Base-by-base conservation (phyloP, 1,140 invertebrate species). In the Octopus sinensis region DNA sequence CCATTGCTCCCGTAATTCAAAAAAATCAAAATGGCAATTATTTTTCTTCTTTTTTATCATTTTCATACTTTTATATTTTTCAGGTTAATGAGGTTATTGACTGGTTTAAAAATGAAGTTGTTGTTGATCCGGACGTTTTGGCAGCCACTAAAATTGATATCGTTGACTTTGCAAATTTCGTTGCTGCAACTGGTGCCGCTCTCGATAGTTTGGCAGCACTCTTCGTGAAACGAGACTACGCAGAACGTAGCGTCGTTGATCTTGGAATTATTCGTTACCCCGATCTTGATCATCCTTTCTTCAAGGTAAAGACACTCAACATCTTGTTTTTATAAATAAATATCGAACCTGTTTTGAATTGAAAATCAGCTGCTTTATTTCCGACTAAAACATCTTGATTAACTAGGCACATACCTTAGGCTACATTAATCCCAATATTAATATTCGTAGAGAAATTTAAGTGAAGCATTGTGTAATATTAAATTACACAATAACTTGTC, bases 221-320 rank as follows among this genome's bases (percentile, higher is more conserved):
- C 13, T 17, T 79, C 43, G 12, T n/a, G 52, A 79, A 79, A 54
- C 30, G 17, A 10, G 78, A 79, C 6, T 54, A 54, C 51, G 17
- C 30, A 17, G 17, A 53, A 17, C 12, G 53, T 17, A 53, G 23
- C 1, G 78, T 79, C 12, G n/a, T 79, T 23, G 78, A 79, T n/a
- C 30, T 79, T 4, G 78, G 78, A 5, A 30, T 79, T 17, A 51
- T 79, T 17, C 78, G 78, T 13, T 79, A 53, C 23, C 78, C 78
- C 10, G 78, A 79, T 30, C 30, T 79, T 54, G 78, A 79, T 54
- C 78, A 79, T 17, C 78, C 78, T 17, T 79, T 7, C 78, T 79
- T 79, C 53, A 79, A 79, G 53, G 30, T 43, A 43, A 43, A 43
- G 30, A 43, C 30, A 43, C 30, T 43, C 30, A 43, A 43, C 30